Evolutionary conservation across 2,888 invertebrate genomes (phyloP).

Genomic region (Graphium colonna): DNA sequence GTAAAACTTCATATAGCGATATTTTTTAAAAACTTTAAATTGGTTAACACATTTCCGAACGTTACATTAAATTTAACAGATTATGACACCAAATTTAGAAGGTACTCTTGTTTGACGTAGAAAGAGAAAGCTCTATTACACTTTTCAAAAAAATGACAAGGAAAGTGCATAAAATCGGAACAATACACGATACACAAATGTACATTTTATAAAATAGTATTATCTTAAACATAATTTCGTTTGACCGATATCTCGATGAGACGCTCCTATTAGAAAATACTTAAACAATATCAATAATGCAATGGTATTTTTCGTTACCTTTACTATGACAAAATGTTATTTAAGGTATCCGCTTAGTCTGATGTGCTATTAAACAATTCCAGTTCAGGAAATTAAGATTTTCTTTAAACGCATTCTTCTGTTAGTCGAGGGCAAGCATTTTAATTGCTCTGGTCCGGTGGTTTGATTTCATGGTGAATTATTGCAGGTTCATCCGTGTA

Average conservation of each 20-base stretch:
- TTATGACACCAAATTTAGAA: constrained; percentile 8
- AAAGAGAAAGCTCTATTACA: constrained; percentile 26
- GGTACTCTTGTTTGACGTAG: not conserved
- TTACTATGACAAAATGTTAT: constrained; percentile 21
- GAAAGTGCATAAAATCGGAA: not conserved
- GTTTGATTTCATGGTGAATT: constrained; percentile 51
- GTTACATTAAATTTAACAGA: not conserved
- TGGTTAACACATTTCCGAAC: constrained; percentile 13
- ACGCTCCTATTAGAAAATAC: constrained; percentile 56
- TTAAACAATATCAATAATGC: constrained; percentile 51
- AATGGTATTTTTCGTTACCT: constrained; percentile 45
- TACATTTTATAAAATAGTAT: constrained; percentile 24
- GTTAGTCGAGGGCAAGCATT: constrained; percentile 60
- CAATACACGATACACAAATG: constrained; percentile 23
- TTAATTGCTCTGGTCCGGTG: constrained; percentile 63
- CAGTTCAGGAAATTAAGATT: constrained; percentile 12
- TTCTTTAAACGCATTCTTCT: constrained; percentile 37
- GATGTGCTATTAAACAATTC: constrained; percentile 38
- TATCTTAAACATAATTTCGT: constrained; percentile 50
- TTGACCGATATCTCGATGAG: constrained; percentile 52
- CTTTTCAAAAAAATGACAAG: not conserved
- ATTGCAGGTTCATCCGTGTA: constrained; percentile 47
- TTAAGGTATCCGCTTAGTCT: constrained; percentile 28
- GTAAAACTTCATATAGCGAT: too few species aligned
- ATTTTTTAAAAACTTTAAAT: not conserved